These are phyloP conservation scores for Fratercula arctica DNA, from an alignment of 2,797 vertebrate genomes.

Conservation along the genomic window DNA sequence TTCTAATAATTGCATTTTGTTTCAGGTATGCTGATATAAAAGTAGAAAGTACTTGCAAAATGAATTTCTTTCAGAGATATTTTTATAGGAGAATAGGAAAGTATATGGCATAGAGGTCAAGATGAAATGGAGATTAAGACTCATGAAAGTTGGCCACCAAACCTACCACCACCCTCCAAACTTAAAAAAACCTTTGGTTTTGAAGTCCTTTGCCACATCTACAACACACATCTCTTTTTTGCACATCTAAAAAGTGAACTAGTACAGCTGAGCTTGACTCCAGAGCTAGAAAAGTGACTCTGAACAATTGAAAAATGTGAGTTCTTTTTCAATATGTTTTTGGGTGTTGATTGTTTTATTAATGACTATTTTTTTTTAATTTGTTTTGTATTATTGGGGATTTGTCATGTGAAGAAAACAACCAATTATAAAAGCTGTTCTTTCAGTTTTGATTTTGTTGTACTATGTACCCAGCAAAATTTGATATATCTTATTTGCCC, in stretches of 20 bases:
- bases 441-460: not conserved
- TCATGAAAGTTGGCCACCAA: not conserved
- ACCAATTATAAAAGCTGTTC: not conserved
- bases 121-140: not conserved
- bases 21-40: not conserved
- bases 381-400: not conserved
- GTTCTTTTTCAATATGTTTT: not conserved
- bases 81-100: not conserved
- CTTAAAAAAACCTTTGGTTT: not conserved
- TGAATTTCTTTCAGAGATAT: not conserved
- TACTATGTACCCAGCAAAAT: not conserved
- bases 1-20: not conserved
- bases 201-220: not conserved
- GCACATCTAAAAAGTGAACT: not conserved
- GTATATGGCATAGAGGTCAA: not conserved
- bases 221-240: not conserved
- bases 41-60: not conserved
- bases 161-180: accelerated
- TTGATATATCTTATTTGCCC: not conserved
- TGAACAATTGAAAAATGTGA: not conserved
- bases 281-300: not conserved
- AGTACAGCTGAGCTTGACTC: not conserved
- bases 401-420: not conserved
- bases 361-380: not conserved
- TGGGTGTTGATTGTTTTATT: not conserved